Evolutionary conservation across 2,888 invertebrate species (phyloP).

Genomic region (Blastobasis adustella): DNA sequence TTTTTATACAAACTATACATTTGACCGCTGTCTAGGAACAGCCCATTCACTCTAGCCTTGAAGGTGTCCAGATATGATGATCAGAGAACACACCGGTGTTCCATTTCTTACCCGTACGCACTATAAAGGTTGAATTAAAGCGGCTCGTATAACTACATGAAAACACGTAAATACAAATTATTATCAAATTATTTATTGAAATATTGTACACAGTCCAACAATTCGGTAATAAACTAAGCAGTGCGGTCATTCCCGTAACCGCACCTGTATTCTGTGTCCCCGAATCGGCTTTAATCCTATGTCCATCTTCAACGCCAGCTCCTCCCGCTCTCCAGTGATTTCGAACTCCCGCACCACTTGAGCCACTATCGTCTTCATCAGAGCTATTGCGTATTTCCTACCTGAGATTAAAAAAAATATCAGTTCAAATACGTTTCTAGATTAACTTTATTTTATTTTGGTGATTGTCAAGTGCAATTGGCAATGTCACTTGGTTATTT

Average conservation of each 20-base stretch:
- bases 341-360: conserved; percentile 36
- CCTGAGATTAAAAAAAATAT: conserved; percentile 26
- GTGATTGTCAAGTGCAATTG: background rate
- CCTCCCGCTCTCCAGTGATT: conserved; percentile 32
- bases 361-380: conserved; percentile 43
- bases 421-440: background rate
- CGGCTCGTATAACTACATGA: no score
- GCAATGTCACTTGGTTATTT: background rate
- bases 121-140: no score
- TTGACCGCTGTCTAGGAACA: no score
- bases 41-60: no score
- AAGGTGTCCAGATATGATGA: no score
- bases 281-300: conserved; percentile 29
- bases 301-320: conserved; percentile 37
- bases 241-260: conserved; percentile 9
- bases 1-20: no score
- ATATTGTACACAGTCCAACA: no score
- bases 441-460: background rate
- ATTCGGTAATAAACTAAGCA: no score
- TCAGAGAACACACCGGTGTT: no score
- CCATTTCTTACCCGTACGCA: no score
- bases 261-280: conserved; percentile 37
- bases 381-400: conserved; percentile 43
- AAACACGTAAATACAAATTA: no score
- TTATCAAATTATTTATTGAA: no score